Percentiles rank a stretch among this genome's conserved stretches.
These are phyloP conservation scores for Lypha dubia DNA, from an alignment of 2,888 invertebrate species.

Conservation along the genomic window DNA sequence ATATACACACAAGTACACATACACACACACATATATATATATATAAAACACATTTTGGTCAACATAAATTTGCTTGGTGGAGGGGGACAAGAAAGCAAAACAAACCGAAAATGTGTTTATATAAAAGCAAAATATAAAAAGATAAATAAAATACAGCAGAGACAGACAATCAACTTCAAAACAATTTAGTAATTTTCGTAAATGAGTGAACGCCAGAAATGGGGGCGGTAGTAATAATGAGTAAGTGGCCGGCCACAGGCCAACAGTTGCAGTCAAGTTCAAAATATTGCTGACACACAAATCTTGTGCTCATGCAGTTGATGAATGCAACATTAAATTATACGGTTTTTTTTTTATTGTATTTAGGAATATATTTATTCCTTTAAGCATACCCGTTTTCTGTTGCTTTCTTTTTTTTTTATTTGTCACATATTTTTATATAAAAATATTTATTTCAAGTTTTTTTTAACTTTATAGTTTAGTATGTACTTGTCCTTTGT, in stretches of 20 bases:
- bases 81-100: background rate
- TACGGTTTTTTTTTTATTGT: slow-evolving; percentile 37
- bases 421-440: background rate
- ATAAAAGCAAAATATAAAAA: background rate
- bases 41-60: no score
- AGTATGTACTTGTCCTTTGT: no score
- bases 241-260: slow-evolving; percentile 17
- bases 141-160: background rate
- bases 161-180: slow-evolving; percentile 28
- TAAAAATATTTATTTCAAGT: background rate
- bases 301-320: slow-evolving; percentile 20
- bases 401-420: slow-evolving; percentile 11
- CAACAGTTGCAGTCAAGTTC: background rate
- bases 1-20: slow-evolving; percentile 13
- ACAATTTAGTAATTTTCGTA: slow-evolving; percentile 4
- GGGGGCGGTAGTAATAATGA: background rate
- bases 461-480: no score
- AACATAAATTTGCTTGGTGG: slow-evolving; percentile 24
- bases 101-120: background rate
- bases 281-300: background rate
- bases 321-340: slow-evolving; percentile 58
- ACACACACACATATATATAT: no score
- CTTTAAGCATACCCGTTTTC: slow-evolving; percentile 41
- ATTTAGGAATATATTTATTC: slow-evolving; percentile 4
- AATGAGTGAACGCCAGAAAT: background rate